Base-by-base conservation (phyloP, 2,797 vertebrate species). In the Sebastes steindachneri region DNA sequence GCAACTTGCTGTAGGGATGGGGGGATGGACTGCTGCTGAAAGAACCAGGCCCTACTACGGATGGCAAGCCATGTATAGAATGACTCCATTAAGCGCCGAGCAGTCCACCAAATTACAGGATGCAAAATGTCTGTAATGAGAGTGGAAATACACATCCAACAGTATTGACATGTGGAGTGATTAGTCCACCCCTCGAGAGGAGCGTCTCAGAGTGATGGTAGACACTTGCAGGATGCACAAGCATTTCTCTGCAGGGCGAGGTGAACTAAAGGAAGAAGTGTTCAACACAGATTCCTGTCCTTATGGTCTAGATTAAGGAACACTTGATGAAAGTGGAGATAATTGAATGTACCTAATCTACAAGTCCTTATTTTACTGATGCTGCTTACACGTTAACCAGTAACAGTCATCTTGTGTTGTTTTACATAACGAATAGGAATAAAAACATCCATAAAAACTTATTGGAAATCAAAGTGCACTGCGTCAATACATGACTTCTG, bases 41-140 rank as follows among this genome's bases (percentile, higher is more conserved):
- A 55, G 55, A 68, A 78, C 64, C 2, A 4, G 28, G 23, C 64
- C 28, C 29, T 15, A 62, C 26, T 62, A 79, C 51, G 66, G 75
- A 82, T 83, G 86, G 76, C n/a, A 80, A 69, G 60, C 23, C 80
- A 84, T 70, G 86, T 78, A 73, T 75, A 65, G 81, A 84, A 87
- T 54, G 45, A 75, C 79, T 88, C 89, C 65, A 89, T 85, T 88
- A 87, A 73, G 54, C 21, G 17, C 29, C 9, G 62, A 76, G 35
- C 31, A 74, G 68, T 45, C 25, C 3, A n/a, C 65, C 58, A 60
- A 64, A 60, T 63, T 75, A 77, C 54, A 77, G 35, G 53, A 57
- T 41, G 75, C 29, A 73, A 64, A 86, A 84, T 64, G 72, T 69
- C 59, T 69, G 65, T 88, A 86, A 88, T 80, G 80, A 85, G 68